Evolutionary conservation across 2,888 invertebrate genomes (phyloP).

Genomic region (Drosophila parthenogenetica): DNA sequence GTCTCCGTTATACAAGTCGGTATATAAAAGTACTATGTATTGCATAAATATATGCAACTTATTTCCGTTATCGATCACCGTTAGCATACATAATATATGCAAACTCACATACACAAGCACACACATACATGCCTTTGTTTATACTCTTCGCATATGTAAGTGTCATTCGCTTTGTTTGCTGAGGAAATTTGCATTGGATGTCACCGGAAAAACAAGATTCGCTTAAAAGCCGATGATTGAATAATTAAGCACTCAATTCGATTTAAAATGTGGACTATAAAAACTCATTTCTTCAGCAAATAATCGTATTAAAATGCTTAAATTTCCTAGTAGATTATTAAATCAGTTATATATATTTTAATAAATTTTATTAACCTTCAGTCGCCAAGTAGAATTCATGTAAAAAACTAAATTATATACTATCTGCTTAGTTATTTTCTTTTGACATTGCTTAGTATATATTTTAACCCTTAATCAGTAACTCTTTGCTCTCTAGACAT

Average conservation of each 20-base stretch:
- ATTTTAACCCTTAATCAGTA: no score
- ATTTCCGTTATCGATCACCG: slow-evolving; percentile 29
- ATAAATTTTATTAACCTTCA: no score
- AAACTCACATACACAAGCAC: neutral
- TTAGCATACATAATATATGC: slow-evolving; percentile 22
- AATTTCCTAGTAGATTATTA: no score
- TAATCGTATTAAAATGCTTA: no score
- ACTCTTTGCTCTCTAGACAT: no score
- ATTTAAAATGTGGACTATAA: neutral
- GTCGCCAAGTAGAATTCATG: no score
- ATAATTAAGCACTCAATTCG: slow-evolving; percentile 31
- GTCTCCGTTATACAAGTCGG: slow-evolving; percentile 18
- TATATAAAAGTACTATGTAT: slow-evolving; percentile 35
- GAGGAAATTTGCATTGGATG: slow-evolving; percentile 68
- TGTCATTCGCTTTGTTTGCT: slow-evolving; percentile 55
- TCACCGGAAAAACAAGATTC: slow-evolving; percentile 37
- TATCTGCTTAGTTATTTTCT: no score
- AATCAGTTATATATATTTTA: no score
- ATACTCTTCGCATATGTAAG: slow-evolving; percentile 31
- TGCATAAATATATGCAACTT: slow-evolving; percentile 20
- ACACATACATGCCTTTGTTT: slow-evolving; percentile 5
- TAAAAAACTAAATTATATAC: no score
- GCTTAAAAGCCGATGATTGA: slow-evolving; percentile 32
- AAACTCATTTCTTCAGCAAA: no score
- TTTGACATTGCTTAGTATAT: no score